Base-by-base conservation (phyloP, 2,113 vertebrate species). In the Cyanoramphus novaezelandiae region DNA sequence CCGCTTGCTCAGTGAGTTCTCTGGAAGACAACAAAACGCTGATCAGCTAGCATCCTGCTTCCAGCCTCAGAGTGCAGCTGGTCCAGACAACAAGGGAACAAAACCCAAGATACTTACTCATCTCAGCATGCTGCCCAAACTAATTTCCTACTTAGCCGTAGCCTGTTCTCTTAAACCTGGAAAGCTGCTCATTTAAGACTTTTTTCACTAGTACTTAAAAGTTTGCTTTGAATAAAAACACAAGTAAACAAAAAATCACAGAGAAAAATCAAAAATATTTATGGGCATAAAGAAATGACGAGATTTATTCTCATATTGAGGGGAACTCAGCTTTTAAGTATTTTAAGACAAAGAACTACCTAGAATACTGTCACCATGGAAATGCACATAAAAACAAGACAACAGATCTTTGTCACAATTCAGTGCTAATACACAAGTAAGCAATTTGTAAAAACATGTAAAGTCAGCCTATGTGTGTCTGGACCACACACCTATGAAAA, bases 71-170 rank as follows among this genome's bases (percentile, higher is more conserved):
- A 59, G 37, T 82, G 83, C 74, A 96, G 62, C 49, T 64, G 47
- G 88, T 95, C 88, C 91, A 94, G 83, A 79, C 21, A 71, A 82
- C 89, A 80, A 78, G 27, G 43, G 71, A 72, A 92, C 79, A 88
- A 88, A 93, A 86, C 84, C 64, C 92, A 93, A 92, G 35, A 67
- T 64, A 86, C 49, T 80, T 86, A 62, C 74, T 78, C 69, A 78
- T 84, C 90, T 83, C 93, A 88, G 88, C 68, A 69, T n/a, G 82
- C 46, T 93, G 64, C 76, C 82, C 93, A 90, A 96, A 78, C 59
- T 86, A 63, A 96, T 94, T 95, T 96, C 95, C 93, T 95, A 72
- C 63, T 92, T 79, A n/a, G 37, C 41, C 35, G 41, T 60, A 81
- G 72, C 31, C 52, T 49, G 41, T 53, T 75, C 82, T 84, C 60